Evolutionary conservation across 2,113 vertebrate genomes (phyloP).

Genomic region (Rhynchopsitta pachyrhyncha): DNA sequence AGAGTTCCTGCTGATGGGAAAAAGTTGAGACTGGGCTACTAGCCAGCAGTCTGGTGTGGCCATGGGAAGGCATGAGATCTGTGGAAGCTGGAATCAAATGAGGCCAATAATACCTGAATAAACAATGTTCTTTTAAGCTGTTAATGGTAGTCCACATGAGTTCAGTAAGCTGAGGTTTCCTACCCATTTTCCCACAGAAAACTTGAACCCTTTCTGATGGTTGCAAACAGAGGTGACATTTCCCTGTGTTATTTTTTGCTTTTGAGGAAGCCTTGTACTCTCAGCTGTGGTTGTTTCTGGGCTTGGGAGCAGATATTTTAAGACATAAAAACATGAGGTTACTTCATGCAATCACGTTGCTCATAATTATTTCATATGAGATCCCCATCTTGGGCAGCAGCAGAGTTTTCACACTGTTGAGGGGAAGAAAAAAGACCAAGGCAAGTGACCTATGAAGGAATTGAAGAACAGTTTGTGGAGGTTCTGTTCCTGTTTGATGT

Average conservation of each 20-base stretch:
- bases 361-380: background rate
- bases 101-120: background rate
- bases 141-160: background rate
- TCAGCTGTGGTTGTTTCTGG: background rate
- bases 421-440: background rate
- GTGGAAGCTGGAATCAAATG: background rate
- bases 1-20: background rate
- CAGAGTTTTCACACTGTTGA: background rate
- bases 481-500: background rate
- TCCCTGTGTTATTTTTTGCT: background rate
- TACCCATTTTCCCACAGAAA: background rate
- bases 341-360: background rate
- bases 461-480: background rate
- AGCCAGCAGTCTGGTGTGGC: background rate
- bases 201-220: background rate
- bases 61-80: background rate
- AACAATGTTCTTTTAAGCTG: background rate
- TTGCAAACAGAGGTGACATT: background rate
- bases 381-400: background rate
- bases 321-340: background rate
- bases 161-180: background rate
- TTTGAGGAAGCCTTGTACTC: background rate
- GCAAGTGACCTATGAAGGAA: background rate
- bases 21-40: background rate
- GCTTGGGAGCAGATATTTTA: background rate